phyloP scores from a whole-genome alignment of 1,140 invertebrate species.

The Stegodyphus dumicola region DNA sequence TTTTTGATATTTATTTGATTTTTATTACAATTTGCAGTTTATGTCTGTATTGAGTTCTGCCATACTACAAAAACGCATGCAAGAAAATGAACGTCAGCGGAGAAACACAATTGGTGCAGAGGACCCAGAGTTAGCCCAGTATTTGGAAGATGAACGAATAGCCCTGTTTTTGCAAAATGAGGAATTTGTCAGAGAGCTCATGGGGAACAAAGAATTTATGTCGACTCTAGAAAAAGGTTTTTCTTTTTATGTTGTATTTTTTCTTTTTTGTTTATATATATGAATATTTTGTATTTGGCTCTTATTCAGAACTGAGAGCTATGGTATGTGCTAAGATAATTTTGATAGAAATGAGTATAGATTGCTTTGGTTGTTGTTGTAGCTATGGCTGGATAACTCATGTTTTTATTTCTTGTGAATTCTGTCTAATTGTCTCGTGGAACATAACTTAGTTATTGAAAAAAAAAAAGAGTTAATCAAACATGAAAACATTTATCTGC shows the following conservation, averaged over 20 bases:
- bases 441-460: too few relatives aligned
- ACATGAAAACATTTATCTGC: too few relatives aligned
- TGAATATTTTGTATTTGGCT: too few relatives aligned
- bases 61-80: constrained; percentile 70
- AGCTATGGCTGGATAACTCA: too few relatives aligned
- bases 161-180: constrained; percentile 91
- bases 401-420: too few relatives aligned
- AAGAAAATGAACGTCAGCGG: constrained; percentile 69
- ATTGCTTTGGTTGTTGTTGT: too few relatives aligned
- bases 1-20: neutral
- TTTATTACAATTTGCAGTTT: constrained; percentile 36
- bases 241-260: neutral
- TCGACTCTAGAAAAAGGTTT: constrained; percentile 79
- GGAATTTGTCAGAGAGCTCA: constrained; percentile 89
- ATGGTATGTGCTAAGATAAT: too few relatives aligned
- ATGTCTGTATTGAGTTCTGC: constrained; percentile 66
- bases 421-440: too few relatives aligned
- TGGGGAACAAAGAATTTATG: constrained; percentile 90
- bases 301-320: too few relatives aligned
- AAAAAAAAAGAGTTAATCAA: too few relatives aligned
- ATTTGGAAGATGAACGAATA: constrained; percentile 82
- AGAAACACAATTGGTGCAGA: constrained; percentile 65
- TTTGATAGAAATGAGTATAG: too few relatives aligned
- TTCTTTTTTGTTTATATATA: too few relatives aligned
- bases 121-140: constrained; percentile 72